Conservation (phyloP, 2,888 invertebrate genomes). For the Folsomia candida region DNA sequence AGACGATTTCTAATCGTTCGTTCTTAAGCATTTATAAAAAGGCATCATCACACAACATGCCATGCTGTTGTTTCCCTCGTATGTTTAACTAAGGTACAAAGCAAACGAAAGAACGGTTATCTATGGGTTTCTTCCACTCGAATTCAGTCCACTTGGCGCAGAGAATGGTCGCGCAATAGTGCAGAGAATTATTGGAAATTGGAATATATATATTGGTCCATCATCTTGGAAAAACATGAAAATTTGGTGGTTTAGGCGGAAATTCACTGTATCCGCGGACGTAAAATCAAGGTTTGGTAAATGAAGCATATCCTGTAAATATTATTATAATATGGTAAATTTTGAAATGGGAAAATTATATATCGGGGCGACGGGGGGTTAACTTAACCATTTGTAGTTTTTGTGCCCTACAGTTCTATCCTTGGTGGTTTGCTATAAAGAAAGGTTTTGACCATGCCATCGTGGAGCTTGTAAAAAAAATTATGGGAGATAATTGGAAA, state of each 20-base stretch:
- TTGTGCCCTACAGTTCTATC: not conserved
- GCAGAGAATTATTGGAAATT: no score
- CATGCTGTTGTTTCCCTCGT: not conserved
- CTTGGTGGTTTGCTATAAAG: not conserved
- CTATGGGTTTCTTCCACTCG: not conserved
- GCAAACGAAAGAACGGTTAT: not conserved
- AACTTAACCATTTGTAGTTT: not conserved
- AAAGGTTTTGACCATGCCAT: not conserved
- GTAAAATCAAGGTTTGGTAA: not conserved
- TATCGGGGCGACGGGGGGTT: not conserved
- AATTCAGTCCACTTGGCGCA: no score
- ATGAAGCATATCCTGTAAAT: no score
- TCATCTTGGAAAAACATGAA: no score
- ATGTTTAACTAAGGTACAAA: not conserved
- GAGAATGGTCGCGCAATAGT: no score
- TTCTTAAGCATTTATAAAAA: conserved; percentile 4
- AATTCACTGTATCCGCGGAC: no score
- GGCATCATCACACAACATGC: not conserved
- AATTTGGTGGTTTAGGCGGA: no score
- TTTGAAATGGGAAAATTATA: not conserved
- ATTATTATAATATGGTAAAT: not conserved
- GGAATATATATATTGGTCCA: no score
- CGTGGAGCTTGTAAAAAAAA: not conserved
- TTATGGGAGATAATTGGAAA: not conserved
- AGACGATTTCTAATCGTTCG: conserved; percentile 20